Evolutionary conservation across 2,888 invertebrate species (phyloP).

Genomic region (Oscheius sp.): DNA sequence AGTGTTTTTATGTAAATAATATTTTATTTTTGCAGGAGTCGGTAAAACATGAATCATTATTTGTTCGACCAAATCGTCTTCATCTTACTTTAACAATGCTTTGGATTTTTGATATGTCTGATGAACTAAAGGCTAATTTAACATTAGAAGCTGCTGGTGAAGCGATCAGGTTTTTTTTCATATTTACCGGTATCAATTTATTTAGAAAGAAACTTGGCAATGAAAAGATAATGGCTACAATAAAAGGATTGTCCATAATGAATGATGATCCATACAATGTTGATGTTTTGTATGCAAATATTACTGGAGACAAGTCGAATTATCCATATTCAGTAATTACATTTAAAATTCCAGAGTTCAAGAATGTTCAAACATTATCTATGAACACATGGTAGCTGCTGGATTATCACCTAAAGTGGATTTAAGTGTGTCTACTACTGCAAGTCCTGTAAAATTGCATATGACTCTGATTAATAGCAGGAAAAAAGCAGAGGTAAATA

Average conservation of each 20-base stretch:
- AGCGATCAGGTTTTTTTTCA: constrained; percentile 30
- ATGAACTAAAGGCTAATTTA: constrained; percentile 26
- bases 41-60: constrained; percentile 43
- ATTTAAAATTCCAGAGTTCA: constrained; percentile 37
- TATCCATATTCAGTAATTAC: background rate
- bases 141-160: constrained; percentile 28
- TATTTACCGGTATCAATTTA: background rate
- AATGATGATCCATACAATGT: constrained; percentile 54
- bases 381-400: constrained; percentile 28
- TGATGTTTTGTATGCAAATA: constrained; percentile 49
- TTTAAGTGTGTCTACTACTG: constrained; percentile 17
- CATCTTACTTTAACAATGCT: constrained; percentile 48
- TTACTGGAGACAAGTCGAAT: constrained; percentile 37
- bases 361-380: constrained; percentile 40
- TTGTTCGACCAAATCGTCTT: constrained; percentile 39
- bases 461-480: constrained; percentile 54
- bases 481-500: constrained; percentile 42
- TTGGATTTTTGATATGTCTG: constrained; percentile 41
- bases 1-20: background rate
- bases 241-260: constrained; percentile 54
- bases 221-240: background rate
- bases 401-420: constrained; percentile 25
- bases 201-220: background rate
- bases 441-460: constrained; percentile 45
- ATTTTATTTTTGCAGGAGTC: constrained; percentile 36